Base-by-base conservation (phyloP, 2,113 vertebrate genomes). In the Triplophysa rosa region DNA sequence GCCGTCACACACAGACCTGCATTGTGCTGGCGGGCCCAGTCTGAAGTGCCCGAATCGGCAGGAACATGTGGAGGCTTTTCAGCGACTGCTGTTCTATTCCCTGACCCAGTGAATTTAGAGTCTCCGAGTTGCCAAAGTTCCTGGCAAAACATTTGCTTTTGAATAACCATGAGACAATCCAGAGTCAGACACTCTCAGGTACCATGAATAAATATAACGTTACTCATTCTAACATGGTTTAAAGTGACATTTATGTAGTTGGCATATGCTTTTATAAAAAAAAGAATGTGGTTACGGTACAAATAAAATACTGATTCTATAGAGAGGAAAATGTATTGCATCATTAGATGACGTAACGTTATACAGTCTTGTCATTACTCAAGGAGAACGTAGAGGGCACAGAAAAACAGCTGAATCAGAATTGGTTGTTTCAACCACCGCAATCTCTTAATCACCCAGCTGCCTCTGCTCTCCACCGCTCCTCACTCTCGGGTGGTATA, bases 401-500 rank as follows among this genome's bases (percentile, higher is more conserved):
- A 77, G 26, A 72, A 14, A 86, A 86, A 79, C 10, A 67, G 89
- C 87, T 88, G 86, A 88, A 85, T 87, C 88, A 87, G 81, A 89
- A 85, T 78, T 49, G 77, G 78, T 54, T 69, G 37, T 75, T 85
- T 78, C 82, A 82, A 79, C 80, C 76, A 82, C 80, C 84, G 75
- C 82, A 84, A 86, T 82, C 79, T 85, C 82, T 80, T 82, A 69
- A 84, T 85, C 80, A 52, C 62, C 64, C 13, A 14, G 9, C 59
- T n/a, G 52, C 64, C 29, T 59, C 33, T 64, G 40, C 68, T 78
- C 49, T 45, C 21, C 56, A 33, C 49, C 59, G 42, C 71, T 65
- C 17, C 66, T 62, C 81, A 12, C 11, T 33, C 66, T 84, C 72
- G 68, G 58, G 79, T 82, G 77, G 69, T 65, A 68, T 85, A 87